Evolutionary conservation across 2,113 vertebrate genomes (phyloP).

Genomic region (Scomber japonicus): DNA sequence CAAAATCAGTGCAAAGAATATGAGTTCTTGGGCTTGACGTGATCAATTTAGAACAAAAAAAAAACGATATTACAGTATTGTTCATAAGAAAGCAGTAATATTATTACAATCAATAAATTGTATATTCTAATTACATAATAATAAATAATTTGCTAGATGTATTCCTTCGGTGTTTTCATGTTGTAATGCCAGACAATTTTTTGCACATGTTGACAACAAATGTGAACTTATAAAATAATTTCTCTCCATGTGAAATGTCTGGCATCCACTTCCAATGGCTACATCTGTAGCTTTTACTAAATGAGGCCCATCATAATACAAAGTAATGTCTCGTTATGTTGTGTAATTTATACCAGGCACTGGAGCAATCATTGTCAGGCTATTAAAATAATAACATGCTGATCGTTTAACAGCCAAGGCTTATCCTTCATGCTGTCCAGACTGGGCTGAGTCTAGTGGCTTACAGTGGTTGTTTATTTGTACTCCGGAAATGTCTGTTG

Average conservation of each 20-base stretch:
- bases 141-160: too few species aligned
- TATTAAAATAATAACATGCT: conserved; percentile 72
- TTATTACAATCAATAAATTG: too few species aligned
- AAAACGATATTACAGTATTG: too few species aligned
- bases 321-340: conserved; percentile 53
- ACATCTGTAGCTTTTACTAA: conserved; percentile 14
- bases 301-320: conserved; percentile 30
- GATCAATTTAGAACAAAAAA: background rate
- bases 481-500: conserved; percentile 41
- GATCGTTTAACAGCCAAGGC: conserved; percentile 60
- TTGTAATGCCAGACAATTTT: background rate
- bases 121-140: too few species aligned
- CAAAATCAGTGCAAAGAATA: too few species aligned
- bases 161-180: too few species aligned
- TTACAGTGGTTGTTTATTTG: conserved; percentile 43
- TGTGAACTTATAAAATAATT: background rate
- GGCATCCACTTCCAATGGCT: background rate
- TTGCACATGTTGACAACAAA: background rate
- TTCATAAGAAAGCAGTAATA: too few species aligned
- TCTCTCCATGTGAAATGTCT: background rate
- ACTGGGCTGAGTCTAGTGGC: conserved; percentile 34
- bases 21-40: background rate
- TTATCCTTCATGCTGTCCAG: conserved; percentile 53
- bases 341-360: conserved; percentile 59
- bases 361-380: conserved; percentile 59